Percentiles rank a stretch among this genome's conserved stretches.
Conservation (phyloP, 2,888 invertebrate species). For the Polyploca ridens region DNA sequence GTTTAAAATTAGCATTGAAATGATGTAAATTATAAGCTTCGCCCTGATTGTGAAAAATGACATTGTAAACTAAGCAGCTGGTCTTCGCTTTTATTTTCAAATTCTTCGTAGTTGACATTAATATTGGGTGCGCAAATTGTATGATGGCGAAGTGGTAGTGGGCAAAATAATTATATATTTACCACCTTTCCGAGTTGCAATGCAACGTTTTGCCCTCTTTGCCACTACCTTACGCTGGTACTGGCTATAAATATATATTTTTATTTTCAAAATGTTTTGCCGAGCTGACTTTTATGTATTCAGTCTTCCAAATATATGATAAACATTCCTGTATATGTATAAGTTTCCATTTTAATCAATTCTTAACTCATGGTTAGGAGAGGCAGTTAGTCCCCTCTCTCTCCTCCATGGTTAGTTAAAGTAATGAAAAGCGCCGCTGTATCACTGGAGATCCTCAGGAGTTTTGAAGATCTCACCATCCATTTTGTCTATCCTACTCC, state of each 20-base stretch:
- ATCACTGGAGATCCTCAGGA: background rate
- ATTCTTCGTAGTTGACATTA: background rate
- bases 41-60: too few species aligned
- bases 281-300: slow-evolving; percentile 29
- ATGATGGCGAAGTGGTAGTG: background rate
- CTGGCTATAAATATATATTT: background rate
- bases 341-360: background rate
- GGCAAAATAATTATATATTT: background rate
- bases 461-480: background rate
- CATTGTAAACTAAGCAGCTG: too few species aligned
- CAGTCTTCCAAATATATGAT: slow-evolving; percentile 52
- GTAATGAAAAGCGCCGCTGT: too few species aligned
- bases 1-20: too few species aligned
- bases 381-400: too few species aligned
- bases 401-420: too few species aligned
- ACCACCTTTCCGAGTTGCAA: background rate
- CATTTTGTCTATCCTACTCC: background rate
- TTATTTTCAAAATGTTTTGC: slow-evolving; percentile 14
- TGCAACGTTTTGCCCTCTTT: background rate
- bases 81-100: background rate
- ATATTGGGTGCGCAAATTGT: background rate
- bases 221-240: slow-evolving; percentile 1
- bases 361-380: too few species aligned
- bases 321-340: background rate
- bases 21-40: too few species aligned